Evolutionary conservation across 1,140 invertebrate genomes (phyloP), one percentile per base, ranked within the genome.

Genomic region (Cotesia vestalis): DNA sequence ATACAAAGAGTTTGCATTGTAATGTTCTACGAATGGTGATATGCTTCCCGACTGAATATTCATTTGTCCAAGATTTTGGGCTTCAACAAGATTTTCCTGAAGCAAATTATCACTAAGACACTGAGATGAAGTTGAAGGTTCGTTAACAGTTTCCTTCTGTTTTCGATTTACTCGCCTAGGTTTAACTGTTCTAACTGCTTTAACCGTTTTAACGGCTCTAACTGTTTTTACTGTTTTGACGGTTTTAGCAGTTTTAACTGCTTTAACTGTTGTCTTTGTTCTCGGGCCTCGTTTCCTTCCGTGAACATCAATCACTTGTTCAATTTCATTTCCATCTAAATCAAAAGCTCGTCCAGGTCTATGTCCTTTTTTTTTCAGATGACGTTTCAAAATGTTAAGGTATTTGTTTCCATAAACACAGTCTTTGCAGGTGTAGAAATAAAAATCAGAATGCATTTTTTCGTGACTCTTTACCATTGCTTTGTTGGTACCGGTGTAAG

Each of bases 381-480:
- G 98, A 0, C 98, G 89, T 81, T 99, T 99, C 0, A 99, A 87
- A 36, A 95, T 97, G 87, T 99, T 98, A 78, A 96, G 98, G 83
- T 99, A 99, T 84, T 99, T 99, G 0, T 97, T 98, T 1, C 95
- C 96, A 82, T 99, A 99, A n/a, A 91, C 92, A 83, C 98, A 99
- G 80, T 98, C 94, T 0, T 91, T 88, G 82, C 98, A 99, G 34
- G 95, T 90, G 83, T 98, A 99, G 79, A 98, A 98, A 80, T 99
- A 99, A 0, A 99, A 88, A 73, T 95, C 97, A 0, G 96, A 98
- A 84, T 99, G 98, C 0, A 96, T 98, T 83, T 99, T 99, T 78
- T 98, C 90, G 80, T 99, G 98, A 0, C 96, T 98, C 82, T 98
- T 99, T 9, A 99, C 88, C 98, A 99, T 99, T 0, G 97, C 99